Percentiles rank a stretch among this genome's conserved stretches.
These are phyloP conservation scores for Lamprologus callipterus DNA, from an alignment of 2,113 vertebrate genomes.

Conservation along the genomic window DNA sequence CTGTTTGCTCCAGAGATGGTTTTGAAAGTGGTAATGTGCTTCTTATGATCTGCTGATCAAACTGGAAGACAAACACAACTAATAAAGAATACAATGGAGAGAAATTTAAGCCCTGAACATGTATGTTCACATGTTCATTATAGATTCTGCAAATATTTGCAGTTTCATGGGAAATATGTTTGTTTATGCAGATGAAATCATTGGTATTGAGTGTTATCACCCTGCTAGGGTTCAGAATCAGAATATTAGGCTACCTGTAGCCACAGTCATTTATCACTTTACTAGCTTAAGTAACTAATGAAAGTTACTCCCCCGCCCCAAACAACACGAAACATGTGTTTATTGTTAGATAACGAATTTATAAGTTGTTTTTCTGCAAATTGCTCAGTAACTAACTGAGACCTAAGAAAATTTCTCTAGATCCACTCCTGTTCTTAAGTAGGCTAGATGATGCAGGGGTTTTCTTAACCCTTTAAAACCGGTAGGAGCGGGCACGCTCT, in stretches of 20 bases:
- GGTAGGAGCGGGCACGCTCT: too few relatives aligned
- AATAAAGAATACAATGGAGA: not conserved
- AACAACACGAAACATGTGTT: not conserved
- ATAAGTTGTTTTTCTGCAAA: not conserved
- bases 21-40: not conserved
- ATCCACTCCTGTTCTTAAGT: not conserved
- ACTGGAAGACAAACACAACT: not conserved
- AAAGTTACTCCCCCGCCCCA: not conserved
- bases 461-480: too few relatives aligned
- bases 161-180: not conserved
- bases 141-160: not conserved
- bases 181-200: not conserved
- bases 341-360: not conserved
- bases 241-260: not conserved
- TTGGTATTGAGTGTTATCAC: not conserved
- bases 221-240: not conserved
- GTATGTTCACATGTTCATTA: not conserved
- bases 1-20: not conserved
- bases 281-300: not conserved
- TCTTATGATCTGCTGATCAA: not conserved
- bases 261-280: not conserved
- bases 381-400: not conserved
- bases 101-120: not conserved
- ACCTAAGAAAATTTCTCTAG: not conserved
- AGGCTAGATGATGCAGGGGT: fast-evolving